These are phyloP conservation scores for Lucilia cuprina DNA, from an alignment of 1,140 invertebrate genomes.

Conservation along the genomic window DNA sequence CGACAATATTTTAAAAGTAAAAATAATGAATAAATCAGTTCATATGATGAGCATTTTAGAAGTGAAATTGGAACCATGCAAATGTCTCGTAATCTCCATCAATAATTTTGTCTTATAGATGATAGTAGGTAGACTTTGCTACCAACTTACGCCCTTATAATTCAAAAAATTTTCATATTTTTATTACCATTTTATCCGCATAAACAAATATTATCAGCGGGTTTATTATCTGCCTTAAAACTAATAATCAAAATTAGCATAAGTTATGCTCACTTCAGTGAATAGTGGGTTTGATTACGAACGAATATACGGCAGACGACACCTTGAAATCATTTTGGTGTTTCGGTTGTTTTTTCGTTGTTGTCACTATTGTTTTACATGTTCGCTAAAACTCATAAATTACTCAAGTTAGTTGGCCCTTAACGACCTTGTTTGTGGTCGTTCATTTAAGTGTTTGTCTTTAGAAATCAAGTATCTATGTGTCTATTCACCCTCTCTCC, in stretches of 20 bases:
- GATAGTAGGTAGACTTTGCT: no score
- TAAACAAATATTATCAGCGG: not conserved
- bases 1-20: no score
- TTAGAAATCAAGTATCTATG: no score
- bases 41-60: no score
- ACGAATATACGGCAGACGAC: not conserved
- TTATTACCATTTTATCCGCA: not conserved
- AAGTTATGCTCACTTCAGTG: not conserved
- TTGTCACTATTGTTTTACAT: not conserved
- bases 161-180: no score
- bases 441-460: no score
- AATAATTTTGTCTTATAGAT: no score
- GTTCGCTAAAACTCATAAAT: conserved; percentile 50
- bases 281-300: not conserved
- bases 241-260: not conserved
- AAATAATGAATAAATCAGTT: no score
- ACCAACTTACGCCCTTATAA: no score
- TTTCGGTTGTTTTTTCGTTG: not conserved
- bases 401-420: conserved; percentile 54
- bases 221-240: not conserved
- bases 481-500: not conserved
- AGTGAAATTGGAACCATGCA: no score
- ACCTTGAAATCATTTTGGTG: not conserved
- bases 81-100: no score
- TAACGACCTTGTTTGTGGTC: conserved; percentile 48